These are phyloP conservation scores for Virgularia gustaviana DNA, from an alignment of 92 coral and sea anemone species.

Conservation along the genomic window DNA sequence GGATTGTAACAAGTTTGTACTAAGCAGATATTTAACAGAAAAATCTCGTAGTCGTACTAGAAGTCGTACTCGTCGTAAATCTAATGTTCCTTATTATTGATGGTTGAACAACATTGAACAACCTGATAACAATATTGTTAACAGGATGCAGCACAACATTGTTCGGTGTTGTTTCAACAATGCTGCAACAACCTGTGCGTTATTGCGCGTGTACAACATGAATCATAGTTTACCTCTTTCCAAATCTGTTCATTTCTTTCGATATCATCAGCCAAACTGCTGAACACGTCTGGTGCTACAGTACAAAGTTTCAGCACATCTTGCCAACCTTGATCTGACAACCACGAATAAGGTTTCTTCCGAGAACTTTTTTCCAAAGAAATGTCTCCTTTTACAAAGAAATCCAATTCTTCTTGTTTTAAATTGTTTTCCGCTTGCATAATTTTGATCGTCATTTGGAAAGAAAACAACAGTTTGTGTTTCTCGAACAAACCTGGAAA, in stretches of 20 bases:
- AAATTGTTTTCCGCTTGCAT: conserved; percentile 94
- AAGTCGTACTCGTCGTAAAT: too few relatives aligned
- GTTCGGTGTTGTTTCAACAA: too few relatives aligned
- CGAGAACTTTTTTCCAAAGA: conserved; percentile 96
- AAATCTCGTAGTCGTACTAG: too few relatives aligned
- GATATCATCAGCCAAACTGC: conserved; percentile 83
- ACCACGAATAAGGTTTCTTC: conserved; percentile 87
- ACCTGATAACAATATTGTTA: too few relatives aligned
- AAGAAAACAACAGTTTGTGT: conserved; percentile 90
- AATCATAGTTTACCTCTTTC: conserved; percentile 72
- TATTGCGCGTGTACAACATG: not conserved
- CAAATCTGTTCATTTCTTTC: conserved; percentile 75
- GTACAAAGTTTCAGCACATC: conserved; percentile 72
- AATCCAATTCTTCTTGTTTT: conserved; percentile 94
- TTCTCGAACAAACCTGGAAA: conserved; percentile 85
- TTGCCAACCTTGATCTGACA: conserved; percentile 99
- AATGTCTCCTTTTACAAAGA: conserved; percentile 94
- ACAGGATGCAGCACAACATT: too few relatives aligned
- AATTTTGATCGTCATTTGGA: conserved; percentile 99
- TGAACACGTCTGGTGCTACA: conserved; percentile 84
- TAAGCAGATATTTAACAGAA: too few relatives aligned
- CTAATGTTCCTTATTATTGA: too few relatives aligned
- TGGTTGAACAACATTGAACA: too few relatives aligned
- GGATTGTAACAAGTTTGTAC: not conserved
- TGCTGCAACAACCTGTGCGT: too few relatives aligned